Conservation (phyloP, 2,888 invertebrate genomes). For the Eupelmus urozonus region DNA sequence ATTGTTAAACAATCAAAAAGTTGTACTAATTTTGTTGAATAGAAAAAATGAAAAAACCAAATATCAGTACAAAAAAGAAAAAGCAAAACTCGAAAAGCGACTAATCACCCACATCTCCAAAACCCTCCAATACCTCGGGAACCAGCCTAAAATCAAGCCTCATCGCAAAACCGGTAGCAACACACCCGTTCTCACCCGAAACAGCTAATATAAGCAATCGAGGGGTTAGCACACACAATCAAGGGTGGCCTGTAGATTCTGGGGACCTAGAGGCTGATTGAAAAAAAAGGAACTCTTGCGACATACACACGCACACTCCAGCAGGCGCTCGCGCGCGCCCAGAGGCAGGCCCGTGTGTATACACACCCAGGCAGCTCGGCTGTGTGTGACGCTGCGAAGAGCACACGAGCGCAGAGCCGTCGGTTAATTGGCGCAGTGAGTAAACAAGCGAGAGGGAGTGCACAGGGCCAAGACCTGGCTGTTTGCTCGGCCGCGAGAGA, state of each 20-base stretch:
- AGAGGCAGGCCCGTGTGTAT: background rate
- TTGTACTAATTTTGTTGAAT: too few species aligned
- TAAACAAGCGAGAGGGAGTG: slow-evolving; percentile 69
- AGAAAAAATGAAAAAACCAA: too few species aligned
- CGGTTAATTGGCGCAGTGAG: slow-evolving; percentile 74
- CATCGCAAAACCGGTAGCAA: too few species aligned
- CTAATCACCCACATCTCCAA: too few species aligned
- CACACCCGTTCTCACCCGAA: too few species aligned
- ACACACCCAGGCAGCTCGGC: background rate
- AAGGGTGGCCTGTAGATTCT: background rate
- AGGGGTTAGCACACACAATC: background rate
- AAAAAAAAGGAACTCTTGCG: slow-evolving; percentile 13
- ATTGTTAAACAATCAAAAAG: too few species aligned
- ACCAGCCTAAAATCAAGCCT: too few species aligned
- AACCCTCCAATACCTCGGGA: too few species aligned
- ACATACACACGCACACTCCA: background rate
- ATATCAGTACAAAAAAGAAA: too few species aligned
- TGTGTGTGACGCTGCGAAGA: slow-evolving; percentile 23
- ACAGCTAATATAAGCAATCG: background rate
- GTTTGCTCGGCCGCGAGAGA: slow-evolving; percentile 52
- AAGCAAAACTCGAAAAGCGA: too few species aligned
- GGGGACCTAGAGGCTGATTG: slow-evolving; percentile 27
- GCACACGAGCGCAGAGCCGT: slow-evolving; percentile 62
- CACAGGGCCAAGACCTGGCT: slow-evolving; percentile 38
- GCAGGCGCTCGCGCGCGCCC: background rate